phyloP scores from a whole-genome alignment of 2,797 vertebrate genomes.

The Caiman crocodilus region DNA sequence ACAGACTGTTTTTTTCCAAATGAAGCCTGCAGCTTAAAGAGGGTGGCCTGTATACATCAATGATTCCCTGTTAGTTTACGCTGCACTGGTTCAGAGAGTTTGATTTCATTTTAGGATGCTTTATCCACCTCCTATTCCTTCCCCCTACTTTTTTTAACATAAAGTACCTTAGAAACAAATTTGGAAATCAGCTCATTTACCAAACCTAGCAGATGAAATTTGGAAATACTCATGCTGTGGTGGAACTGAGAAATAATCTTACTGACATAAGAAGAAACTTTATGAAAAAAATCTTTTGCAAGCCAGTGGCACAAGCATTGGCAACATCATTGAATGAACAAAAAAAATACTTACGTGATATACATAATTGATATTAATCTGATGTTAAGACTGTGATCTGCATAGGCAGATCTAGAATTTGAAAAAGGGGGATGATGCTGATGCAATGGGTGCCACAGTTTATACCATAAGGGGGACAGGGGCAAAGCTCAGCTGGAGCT shows the following conservation, averaged over 20 bases:
- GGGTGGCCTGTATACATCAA: neutral
- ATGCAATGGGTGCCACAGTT: too few species aligned
- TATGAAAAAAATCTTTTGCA: too few species aligned
- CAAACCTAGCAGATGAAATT: neutral
- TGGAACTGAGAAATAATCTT: neutral
- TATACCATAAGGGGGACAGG: too few species aligned
- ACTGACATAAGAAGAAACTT: neutral
- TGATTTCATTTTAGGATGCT: neutral
- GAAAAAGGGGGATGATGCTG: too few species aligned
- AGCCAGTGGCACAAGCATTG: too few species aligned
- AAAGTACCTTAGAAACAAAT: neutral
- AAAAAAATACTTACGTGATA: neutral
- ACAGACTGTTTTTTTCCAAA: conserved; percentile 37
- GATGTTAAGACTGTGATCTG: neutral
- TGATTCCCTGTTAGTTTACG: conserved; percentile 30
- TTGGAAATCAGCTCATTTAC: neutral
- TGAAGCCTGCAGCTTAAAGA: neutral
- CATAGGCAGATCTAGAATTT: neutral
- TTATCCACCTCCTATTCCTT: neutral
- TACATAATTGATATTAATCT: neutral
- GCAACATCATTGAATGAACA: too few species aligned
- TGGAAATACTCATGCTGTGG: neutral
- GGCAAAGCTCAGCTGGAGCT: too few species aligned
- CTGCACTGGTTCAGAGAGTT: neutral
- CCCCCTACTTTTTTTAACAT: neutral